A percentile compares a stretch with the other conserved stretches of the same genome.
Conservation (phyloP, 1,140 invertebrate genomes). For the Drosophila suzukii region DNA sequence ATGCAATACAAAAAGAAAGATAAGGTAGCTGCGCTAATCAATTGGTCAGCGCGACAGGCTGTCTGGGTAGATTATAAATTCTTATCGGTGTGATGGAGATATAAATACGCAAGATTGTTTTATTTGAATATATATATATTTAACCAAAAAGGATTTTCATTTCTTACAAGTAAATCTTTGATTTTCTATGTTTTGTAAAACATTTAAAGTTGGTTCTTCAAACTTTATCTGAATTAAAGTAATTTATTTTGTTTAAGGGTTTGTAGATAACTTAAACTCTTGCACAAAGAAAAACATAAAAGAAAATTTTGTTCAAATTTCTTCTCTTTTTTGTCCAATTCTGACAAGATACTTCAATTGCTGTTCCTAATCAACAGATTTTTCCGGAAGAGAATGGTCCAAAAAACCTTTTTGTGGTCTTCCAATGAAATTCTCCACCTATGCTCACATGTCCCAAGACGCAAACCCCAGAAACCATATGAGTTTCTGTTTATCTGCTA, state of each 20-base stretch:
- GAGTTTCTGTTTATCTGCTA: conserved; percentile 36
- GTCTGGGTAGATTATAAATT: conserved; percentile 28
- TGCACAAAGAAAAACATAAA: too few relatives aligned
- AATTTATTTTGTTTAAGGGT: too few relatives aligned
- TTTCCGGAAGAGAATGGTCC: conserved; percentile 8
- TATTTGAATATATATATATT: too few relatives aligned
- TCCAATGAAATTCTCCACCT: conserved; percentile 26
- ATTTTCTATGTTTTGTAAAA: too few relatives aligned
- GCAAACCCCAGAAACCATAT: conserved; percentile 26
- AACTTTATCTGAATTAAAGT: too few relatives aligned
- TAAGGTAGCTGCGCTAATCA: conserved; percentile 41
- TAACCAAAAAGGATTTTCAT: too few relatives aligned
- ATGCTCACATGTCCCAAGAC: conserved; percentile 18
- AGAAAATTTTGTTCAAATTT: background rate
- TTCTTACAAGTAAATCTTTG: too few relatives aligned
- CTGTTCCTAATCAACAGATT: background rate
- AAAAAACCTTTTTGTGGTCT: conserved; percentile 15
- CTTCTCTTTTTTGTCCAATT: background rate
- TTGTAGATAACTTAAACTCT: too few relatives aligned
- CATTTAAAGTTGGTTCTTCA: too few relatives aligned
- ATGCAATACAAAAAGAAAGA: background rate
- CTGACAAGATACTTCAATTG: background rate
- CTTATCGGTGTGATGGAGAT: background rate
- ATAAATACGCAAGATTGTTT: background rate
- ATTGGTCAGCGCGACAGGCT: conserved; percentile 43